Percentiles rank a stretch among this genome's conserved stretches.
phyloP scores from a whole-genome alignment of 2,888 invertebrate species.

The Margaritifera margaritifera region DNA sequence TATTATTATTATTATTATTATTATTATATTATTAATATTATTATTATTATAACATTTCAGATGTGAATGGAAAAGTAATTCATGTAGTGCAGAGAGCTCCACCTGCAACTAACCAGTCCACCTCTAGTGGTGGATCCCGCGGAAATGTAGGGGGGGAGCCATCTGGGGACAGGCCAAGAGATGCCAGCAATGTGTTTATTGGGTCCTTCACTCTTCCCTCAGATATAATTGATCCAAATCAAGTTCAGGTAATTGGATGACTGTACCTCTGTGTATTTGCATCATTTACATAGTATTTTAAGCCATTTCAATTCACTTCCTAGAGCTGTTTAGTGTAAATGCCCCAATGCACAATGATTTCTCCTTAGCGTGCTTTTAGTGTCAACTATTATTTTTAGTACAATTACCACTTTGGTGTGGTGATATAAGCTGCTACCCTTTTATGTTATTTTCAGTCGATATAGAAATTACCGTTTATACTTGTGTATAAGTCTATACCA shows the following conservation, averaged over 20 bases:
- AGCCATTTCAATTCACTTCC: too few species aligned
- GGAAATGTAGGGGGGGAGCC: constrained; percentile 85
- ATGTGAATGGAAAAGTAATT: constrained; percentile 92
- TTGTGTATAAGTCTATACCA: too few species aligned
- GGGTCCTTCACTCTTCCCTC: constrained; percentile 72
- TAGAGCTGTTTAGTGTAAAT: too few species aligned
- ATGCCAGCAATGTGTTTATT: constrained; percentile 77
- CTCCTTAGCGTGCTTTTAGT: too few species aligned
- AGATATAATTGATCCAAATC: constrained; percentile 67
- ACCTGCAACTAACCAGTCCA: constrained; percentile 74
- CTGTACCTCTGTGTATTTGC: not conserved
- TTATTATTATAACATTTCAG: constrained; percentile 70
- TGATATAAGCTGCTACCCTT: too few species aligned
- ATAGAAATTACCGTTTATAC: too few species aligned
- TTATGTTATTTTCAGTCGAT: too few species aligned
- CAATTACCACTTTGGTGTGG: too few species aligned
- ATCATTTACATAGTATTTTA: not conserved
- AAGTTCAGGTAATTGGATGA: constrained; percentile 65
- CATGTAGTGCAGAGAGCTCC: constrained; percentile 93
- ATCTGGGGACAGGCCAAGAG: constrained; percentile 80
- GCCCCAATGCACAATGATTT: too few species aligned
- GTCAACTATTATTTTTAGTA: too few species aligned
- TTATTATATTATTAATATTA: not conserved
- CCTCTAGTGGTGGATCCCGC: constrained; percentile 17
- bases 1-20: constrained; percentile 3